Evolutionary conservation across 2,113 vertebrate species (phyloP).

Genomic region (Polyodon spathula): DNA sequence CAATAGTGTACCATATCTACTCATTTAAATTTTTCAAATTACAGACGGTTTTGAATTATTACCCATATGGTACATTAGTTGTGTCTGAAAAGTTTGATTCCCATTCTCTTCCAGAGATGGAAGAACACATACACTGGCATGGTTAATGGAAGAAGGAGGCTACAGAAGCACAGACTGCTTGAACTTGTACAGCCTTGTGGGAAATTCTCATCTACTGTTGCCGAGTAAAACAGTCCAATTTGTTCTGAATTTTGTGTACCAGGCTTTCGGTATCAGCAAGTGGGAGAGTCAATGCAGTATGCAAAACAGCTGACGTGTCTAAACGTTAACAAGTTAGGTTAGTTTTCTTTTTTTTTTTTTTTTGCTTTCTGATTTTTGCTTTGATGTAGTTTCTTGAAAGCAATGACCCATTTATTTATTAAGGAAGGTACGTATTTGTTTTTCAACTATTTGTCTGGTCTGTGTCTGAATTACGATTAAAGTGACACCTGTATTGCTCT

Average conservation of each 20-base stretch:
- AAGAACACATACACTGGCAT: conserved; percentile 91
- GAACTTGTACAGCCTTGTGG: conserved; percentile 80
- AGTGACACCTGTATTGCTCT: too few species aligned
- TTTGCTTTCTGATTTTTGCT: too few species aligned
- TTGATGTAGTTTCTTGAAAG: too few species aligned
- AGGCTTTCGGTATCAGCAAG: too few species aligned
- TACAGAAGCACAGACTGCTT: conserved; percentile 83
- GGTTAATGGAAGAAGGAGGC: conserved; percentile 81
- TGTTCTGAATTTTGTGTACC: neutral
- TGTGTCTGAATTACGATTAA: too few species aligned
- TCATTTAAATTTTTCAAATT: conserved; percentile 3
- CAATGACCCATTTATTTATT: too few species aligned
- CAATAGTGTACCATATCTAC: too few species aligned
- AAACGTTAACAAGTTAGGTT: conserved; percentile 25
- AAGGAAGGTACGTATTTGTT: too few species aligned
- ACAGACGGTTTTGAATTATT: neutral
- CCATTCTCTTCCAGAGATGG: conserved; percentile 92
- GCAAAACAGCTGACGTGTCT: conserved; percentile 31
- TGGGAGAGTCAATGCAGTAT: conserved; percentile 20
- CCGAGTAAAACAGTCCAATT: conserved; percentile 74
- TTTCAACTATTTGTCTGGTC: too few species aligned
- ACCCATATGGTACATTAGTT: conserved; percentile 58
- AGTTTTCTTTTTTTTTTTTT: conserved; percentile 16
- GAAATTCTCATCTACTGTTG: conserved; percentile 74
- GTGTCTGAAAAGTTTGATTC: conserved; percentile 89